phyloP scores from a whole-genome alignment of 2,797 vertebrate genomes.

The Odontamblyopus rebecca region DNA sequence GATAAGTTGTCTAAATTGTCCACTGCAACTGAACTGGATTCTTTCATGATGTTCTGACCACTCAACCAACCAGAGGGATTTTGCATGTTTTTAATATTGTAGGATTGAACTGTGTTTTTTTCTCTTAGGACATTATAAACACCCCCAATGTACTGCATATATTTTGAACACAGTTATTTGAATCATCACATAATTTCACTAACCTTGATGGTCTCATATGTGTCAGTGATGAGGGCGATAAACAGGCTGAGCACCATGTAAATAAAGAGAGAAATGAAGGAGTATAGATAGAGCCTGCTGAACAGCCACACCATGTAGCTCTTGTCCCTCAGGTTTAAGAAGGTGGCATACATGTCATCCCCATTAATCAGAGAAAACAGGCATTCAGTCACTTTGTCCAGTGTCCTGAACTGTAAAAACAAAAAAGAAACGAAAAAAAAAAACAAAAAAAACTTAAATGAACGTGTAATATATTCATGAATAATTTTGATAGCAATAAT shows the following conservation, averaged over 20 bases:
- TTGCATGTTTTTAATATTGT: neutral
- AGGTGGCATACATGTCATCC: constrained; percentile 93
- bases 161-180: neutral
- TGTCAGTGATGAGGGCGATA: constrained; percentile 94
- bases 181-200: constrained; percentile 3
- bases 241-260: constrained; percentile 98
- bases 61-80: neutral
- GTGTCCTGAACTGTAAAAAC: constrained; percentile 84
- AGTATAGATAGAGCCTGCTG: constrained; percentile 92
- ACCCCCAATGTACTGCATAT: too few species aligned
- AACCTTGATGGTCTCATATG: constrained; percentile 96
- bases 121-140: too few species aligned
- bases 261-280: constrained; percentile 94
- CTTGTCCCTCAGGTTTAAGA: constrained; percentile 86
- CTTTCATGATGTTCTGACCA: too few species aligned
- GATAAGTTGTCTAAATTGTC: neutral
- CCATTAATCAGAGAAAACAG: constrained; percentile 96
- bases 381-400: constrained; percentile 89
- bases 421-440: neutral
- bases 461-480: neutral
- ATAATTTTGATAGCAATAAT: neutral
- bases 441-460: neutral
- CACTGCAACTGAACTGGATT: neutral
- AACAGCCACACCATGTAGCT: constrained; percentile 93
- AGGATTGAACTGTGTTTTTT: too few species aligned